Conservation (phyloP, 1,140 invertebrate species). For the Heliconius melpomene region DNA sequence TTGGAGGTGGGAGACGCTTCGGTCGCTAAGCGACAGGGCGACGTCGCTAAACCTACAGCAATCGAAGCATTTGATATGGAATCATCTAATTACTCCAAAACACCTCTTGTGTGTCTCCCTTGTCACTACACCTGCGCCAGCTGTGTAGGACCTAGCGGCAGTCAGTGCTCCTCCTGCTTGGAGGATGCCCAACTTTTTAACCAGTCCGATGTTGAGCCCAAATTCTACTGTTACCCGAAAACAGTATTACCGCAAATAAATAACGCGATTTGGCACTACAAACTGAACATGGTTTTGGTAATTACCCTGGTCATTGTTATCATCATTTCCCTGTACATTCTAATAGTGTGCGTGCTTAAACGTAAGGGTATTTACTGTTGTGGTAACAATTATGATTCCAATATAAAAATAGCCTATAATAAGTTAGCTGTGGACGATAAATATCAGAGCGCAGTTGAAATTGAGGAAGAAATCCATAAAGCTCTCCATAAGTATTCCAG, state of each 20-base stretch:
- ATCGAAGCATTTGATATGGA: slow-evolving; percentile 71
- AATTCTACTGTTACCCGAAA: slow-evolving; percentile 69
- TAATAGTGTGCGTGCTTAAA: slow-evolving; percentile 55
- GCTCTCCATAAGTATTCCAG: slow-evolving; percentile 64
- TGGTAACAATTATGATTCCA: slow-evolving; percentile 58
- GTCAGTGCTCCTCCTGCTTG: slow-evolving; percentile 66
- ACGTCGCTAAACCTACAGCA: slow-evolving; percentile 43
- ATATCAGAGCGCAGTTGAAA: slow-evolving; percentile 65
- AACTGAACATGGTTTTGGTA: slow-evolving; percentile 56
- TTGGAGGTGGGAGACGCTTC: slow-evolving; percentile 47
- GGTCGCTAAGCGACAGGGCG: slow-evolving; percentile 53
- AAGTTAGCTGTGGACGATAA: slow-evolving; percentile 71
- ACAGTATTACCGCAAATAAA: slow-evolving; percentile 62
- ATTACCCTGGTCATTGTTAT: slow-evolving; percentile 52
- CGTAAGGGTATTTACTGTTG: slow-evolving; percentile 47
- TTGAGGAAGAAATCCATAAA: slow-evolving; percentile 73
- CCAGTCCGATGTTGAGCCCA: slow-evolving; percentile 56
- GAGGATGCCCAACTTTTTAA: slow-evolving; percentile 69
- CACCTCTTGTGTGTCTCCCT: slow-evolving; percentile 62
- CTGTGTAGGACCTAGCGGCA: slow-evolving; percentile 64
- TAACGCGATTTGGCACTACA: slow-evolving; percentile 64
- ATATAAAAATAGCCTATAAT: slow-evolving; percentile 67
- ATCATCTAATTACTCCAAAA: slow-evolving; percentile 49
- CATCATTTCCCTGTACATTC: slow-evolving; percentile 51
- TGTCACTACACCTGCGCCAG: slow-evolving; percentile 74